These are phyloP conservation scores for Trichonephila inaurata DNA, from an alignment of 1,140 invertebrate genomes.

Conservation along the genomic window DNA sequence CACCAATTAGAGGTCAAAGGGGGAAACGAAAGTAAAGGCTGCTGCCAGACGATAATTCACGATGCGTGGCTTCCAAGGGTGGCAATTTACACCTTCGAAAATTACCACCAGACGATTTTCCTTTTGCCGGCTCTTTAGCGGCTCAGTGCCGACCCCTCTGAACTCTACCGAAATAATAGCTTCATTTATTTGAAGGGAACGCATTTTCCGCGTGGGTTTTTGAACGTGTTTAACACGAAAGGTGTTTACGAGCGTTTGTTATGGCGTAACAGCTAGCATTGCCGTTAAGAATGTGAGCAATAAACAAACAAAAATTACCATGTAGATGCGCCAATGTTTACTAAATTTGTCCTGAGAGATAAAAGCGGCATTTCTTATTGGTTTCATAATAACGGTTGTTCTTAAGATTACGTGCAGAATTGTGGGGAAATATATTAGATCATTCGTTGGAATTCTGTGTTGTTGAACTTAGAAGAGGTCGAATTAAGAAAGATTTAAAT, in stretches of 20 bases:
- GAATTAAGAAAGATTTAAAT: too few species aligned
- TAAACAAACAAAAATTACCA: background rate
- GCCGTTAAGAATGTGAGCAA: background rate
- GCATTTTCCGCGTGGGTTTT: constrained; percentile 2
- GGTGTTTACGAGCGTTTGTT: background rate
- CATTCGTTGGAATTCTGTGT: background rate
- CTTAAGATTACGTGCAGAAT: background rate
- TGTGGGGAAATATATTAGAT: background rate
- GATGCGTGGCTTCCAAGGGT: background rate
- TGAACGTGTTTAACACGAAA: background rate
- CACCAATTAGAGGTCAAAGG: constrained; percentile 48
- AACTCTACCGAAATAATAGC: constrained; percentile 42
- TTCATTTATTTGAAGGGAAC: constrained; percentile 38
- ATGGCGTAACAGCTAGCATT: background rate
- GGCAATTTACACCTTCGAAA: constrained; percentile 70
- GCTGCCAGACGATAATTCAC: constrained; percentile 41
- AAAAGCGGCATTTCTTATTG: background rate
- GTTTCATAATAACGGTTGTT: background rate
- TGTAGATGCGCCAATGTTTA: background rate
- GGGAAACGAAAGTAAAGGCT: constrained; percentile 15
- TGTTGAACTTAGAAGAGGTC: too few species aligned
- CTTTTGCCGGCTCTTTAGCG: constrained; percentile 57
- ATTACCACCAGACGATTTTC: constrained; percentile 40
- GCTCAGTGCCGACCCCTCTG: background rate
- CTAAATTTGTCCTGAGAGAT: background rate